phyloP scores from a whole-genome alignment of 53 echinoderm and acorn worm species.

The Antedon mediterranea region DNA sequence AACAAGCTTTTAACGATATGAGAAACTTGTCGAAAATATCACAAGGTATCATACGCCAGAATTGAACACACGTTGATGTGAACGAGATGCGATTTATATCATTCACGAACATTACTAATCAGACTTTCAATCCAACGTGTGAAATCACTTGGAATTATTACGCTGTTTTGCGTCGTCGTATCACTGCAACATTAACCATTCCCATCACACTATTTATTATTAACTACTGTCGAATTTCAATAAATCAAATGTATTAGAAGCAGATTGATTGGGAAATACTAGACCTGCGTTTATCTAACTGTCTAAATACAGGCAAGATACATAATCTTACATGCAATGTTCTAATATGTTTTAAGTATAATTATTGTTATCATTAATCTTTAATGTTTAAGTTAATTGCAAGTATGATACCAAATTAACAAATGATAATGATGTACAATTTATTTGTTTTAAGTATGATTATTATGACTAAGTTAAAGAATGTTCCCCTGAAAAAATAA shows the following conservation, averaged over 20 bases:
- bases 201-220: not conserved
- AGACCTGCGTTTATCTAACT: not conserved
- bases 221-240: not conserved
- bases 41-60: not conserved
- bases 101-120: not conserved
- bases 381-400: too few species aligned
- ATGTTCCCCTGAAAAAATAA: too few species aligned
- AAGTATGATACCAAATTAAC: too few species aligned
- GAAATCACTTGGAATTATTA: not conserved
- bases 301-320: not conserved
- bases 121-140: not conserved
- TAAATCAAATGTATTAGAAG: not conserved
- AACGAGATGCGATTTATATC: not conserved
- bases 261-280: not conserved
- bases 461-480: too few species aligned
- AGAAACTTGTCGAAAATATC: not conserved
- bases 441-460: too few species aligned
- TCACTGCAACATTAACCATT: not conserved
- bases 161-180: not conserved
- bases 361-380: too few species aligned
- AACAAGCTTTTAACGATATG: not conserved
- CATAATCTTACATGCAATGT: not conserved
- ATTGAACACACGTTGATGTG: not conserved
- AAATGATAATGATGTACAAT: too few species aligned
- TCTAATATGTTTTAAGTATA: too few species aligned